phyloP scores from a whole-genome alignment of 2,888 invertebrate genomes.

The Acronicta alni region DNA sequence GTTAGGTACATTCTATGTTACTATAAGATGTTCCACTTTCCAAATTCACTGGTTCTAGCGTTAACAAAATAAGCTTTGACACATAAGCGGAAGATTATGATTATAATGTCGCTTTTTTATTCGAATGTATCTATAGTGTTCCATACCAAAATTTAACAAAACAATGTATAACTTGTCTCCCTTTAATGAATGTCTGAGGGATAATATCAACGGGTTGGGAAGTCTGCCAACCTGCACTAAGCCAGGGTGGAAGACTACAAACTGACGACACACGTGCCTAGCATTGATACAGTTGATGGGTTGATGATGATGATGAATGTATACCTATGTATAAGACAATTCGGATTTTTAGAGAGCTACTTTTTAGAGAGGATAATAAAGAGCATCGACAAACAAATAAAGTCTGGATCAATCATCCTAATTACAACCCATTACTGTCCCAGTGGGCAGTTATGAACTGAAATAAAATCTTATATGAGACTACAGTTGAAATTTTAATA shows the following conservation, averaged over 20 bases:
- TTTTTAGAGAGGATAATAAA: constrained; percentile 21
- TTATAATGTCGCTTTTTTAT: constrained; percentile 21
- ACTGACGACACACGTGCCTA: too few species aligned
- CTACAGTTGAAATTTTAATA: constrained; percentile 6
- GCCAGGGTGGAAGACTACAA: too few species aligned
- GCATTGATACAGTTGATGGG: too few species aligned
- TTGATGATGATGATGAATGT: too few species aligned
- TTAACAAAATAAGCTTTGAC: constrained; percentile 52
- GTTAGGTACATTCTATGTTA: constrained; percentile 60
- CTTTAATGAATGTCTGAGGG: too few species aligned
- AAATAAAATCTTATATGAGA: background rate
- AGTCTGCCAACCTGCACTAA: too few species aligned
- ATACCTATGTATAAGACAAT: constrained; percentile 2
- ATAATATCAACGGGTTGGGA: too few species aligned
- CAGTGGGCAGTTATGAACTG: too few species aligned
- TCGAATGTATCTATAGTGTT: constrained; percentile 6
- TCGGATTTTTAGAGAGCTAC: constrained; percentile 36
- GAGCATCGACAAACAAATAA: background rate
- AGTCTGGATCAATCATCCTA: too few species aligned
- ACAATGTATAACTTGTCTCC: background rate
- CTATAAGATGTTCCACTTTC: constrained; percentile 43
- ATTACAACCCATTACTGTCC: too few species aligned
- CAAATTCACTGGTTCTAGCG: constrained; percentile 56
- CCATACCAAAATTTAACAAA: constrained; percentile 31
- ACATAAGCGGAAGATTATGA: constrained; percentile 49